phyloP scores from a whole-genome alignment of 1,140 invertebrate genomes.

The Drosophila parvula region DNA sequence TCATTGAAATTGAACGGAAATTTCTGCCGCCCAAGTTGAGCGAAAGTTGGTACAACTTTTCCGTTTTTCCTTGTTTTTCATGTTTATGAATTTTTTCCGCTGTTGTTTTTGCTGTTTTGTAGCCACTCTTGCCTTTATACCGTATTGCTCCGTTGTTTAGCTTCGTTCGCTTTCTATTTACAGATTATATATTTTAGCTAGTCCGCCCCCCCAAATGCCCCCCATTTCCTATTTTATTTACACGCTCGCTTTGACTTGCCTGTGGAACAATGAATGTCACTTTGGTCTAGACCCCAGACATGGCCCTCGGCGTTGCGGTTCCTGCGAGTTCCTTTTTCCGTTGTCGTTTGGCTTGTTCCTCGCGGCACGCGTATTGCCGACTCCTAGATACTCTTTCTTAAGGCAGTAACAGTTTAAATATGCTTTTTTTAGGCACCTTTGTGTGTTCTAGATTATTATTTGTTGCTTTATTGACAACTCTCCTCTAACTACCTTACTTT shows the following conservation, averaged over 20 bases:
- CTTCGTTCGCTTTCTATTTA: constrained; percentile 32
- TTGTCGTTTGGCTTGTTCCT: neutral
- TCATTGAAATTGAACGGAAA: constrained; percentile 56
- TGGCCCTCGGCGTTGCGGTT: constrained; percentile 34
- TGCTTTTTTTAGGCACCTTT: neutral
- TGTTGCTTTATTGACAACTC: rapidly evolving
- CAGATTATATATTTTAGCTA: constrained; percentile 59
- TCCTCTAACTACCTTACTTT: neutral
- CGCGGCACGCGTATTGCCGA: neutral
- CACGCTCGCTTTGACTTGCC: constrained; percentile 70
- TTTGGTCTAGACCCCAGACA: constrained; percentile 74
- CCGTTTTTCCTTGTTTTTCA: constrained; percentile 33
- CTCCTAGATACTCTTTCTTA: neutral
- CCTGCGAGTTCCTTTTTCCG: constrained; percentile 13
- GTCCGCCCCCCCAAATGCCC: neutral
- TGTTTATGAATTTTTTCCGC: constrained; percentile 27
- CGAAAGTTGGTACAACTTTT: constrained; percentile 47
- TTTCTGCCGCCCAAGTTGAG: constrained; percentile 54
- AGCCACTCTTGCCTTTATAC: constrained; percentile 30
- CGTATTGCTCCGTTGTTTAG: constrained; percentile 32
- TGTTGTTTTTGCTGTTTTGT: constrained; percentile 13
- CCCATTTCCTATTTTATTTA: constrained; percentile 49
- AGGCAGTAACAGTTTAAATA: no score
- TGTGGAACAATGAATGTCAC: constrained; percentile 66
- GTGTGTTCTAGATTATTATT: neutral